Conservation (phyloP, 2,113 vertebrate genomes). For the Plotosus lineatus region DNA sequence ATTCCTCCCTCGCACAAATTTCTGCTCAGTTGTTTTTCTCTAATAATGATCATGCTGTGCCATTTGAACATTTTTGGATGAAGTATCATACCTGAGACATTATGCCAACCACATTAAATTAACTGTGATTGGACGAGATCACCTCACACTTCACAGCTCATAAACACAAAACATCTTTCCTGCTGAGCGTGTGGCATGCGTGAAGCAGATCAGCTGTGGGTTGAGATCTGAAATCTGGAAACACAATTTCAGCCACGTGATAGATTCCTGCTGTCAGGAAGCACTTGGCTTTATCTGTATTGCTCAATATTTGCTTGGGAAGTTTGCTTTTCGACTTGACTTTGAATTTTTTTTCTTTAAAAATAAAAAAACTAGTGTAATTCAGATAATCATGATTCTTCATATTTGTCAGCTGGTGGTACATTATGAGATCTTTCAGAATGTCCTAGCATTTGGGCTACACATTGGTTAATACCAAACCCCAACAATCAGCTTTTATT, state of each 20-base stretch:
- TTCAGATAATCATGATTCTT: background rate
- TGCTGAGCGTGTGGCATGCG: background rate
- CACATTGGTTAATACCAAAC: background rate
- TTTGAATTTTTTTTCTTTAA: background rate
- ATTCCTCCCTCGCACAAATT: background rate
- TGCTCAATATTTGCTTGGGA: background rate
- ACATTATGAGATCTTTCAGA: background rate
- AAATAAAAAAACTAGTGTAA: background rate
- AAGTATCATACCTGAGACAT: background rate
- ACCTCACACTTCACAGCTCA: conserved; percentile 4
- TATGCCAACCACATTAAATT: background rate
- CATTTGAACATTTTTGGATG: background rate
- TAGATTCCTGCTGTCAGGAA: conserved; percentile 16
- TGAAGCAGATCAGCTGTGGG: conserved; percentile 35
- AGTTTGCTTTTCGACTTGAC: background rate
- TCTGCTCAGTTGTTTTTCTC: background rate
- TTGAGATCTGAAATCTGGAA: conserved; percentile 32
- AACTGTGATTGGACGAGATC: background rate
- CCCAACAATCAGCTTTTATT: background rate
- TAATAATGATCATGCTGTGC: background rate
- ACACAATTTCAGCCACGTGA: conserved; percentile 31
- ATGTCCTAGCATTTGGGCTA: background rate
- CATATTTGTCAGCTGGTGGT: background rate
- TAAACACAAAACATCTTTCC: conserved; percentile 17
- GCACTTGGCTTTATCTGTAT: conserved; percentile 7